Conservation (phyloP, 53 echinoderm and acorn worm species). For the Crossaster papposus region DNA sequence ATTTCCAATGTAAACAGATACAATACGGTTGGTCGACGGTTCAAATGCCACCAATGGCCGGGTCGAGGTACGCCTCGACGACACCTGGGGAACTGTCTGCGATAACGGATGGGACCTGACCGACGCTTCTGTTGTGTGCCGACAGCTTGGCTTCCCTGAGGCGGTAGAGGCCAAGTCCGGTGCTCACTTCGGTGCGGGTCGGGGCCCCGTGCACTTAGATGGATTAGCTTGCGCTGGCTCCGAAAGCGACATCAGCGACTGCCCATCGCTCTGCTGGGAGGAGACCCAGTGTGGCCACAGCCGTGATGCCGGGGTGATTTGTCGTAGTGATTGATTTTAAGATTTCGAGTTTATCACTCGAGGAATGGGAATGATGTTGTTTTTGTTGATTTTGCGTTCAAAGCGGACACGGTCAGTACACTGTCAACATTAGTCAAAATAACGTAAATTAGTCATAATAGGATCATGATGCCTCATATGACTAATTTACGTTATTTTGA, state of each 20-base stretch:
- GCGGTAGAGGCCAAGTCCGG: conserved; percentile 22
- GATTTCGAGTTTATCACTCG: too few species aligned
- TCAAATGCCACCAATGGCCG: conserved; percentile 1
- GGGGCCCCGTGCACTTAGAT: neutral
- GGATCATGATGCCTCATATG: too few species aligned
- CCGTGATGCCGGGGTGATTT: conserved; percentile 1
- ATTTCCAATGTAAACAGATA: neutral
- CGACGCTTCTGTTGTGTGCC: conserved; percentile 34
- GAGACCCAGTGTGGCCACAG: neutral
- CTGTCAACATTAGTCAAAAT: too few species aligned
- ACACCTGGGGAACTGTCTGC: conserved; percentile 17
- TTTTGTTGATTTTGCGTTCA: too few species aligned
- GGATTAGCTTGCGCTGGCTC: conserved; percentile 5
- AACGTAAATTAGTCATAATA: too few species aligned
- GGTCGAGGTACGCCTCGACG: conserved; percentile 15
- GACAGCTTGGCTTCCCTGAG: conserved; percentile 24
- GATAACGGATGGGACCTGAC: conserved; percentile 32
- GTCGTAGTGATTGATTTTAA: neutral
- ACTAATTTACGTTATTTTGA: too few species aligned
- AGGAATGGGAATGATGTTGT: too few species aligned
- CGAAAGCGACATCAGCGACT: neutral
- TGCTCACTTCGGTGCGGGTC: neutral
- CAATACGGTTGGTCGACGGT: neutral
- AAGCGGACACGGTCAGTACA: too few species aligned
- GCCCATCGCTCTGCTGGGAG: conserved; percentile 1